phyloP scores from a whole-genome alignment of 2,888 invertebrate genomes.

The Idaea dimidiata region DNA sequence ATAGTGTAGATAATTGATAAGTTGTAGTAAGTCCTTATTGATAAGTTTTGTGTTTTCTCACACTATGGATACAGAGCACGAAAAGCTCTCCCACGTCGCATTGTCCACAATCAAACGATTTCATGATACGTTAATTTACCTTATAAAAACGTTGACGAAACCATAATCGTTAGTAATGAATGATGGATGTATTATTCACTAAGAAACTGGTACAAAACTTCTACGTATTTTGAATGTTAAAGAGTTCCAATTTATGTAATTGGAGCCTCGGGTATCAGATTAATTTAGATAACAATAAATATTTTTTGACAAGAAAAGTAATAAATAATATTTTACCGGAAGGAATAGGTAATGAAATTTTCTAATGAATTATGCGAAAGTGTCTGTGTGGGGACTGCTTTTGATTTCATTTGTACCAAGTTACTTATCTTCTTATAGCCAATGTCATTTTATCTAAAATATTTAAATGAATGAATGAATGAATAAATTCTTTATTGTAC shows the following conservation, averaged over 20 bases:
- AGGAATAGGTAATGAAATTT: not conserved
- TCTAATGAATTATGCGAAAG: not conserved
- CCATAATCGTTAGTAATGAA: conserved; percentile 22
- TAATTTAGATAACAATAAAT: conserved; percentile 27
- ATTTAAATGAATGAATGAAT: too few species aligned
- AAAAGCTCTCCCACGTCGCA: conserved; percentile 9
- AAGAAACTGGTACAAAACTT: conserved; percentile 20
- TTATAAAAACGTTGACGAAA: conserved; percentile 26
- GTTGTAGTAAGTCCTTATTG: too few species aligned
- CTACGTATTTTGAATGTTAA: conserved; percentile 23
- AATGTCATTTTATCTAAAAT: too few species aligned
- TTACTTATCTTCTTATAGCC: too few species aligned
- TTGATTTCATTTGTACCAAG: not conserved
- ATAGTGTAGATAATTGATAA: too few species aligned
- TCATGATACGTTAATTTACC: conserved; percentile 18
- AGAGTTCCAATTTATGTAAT: conserved; percentile 18
- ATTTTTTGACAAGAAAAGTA: conserved; percentile 18
- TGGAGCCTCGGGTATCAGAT: conserved; percentile 28
- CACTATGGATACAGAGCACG: not conserved
- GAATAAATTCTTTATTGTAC: too few species aligned
- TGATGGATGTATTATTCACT: conserved; percentile 22
- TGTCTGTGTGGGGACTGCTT: not conserved
- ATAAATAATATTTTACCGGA: conserved; percentile 21
- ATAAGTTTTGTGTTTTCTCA: too few species aligned
- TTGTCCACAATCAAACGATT: conserved; percentile 9